Base-by-base conservation (phyloP, 2,797 vertebrate genomes). In the Podargus strigoides region DNA sequence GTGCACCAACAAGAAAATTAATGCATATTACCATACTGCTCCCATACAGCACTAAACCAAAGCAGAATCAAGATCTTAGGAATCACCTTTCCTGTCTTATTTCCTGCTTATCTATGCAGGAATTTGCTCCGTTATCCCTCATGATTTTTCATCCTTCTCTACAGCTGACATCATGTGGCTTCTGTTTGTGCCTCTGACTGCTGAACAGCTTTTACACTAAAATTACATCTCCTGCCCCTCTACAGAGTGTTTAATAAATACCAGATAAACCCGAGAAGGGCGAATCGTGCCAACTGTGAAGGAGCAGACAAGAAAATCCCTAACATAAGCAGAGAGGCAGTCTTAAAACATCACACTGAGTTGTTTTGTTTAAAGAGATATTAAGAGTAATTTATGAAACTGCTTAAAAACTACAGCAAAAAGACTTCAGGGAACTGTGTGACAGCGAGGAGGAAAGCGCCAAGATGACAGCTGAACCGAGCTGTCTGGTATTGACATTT, bases 11-110 rank as follows among this genome's bases (percentile, higher is more conserved):
- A 76, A 24, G 24, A 19, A 85, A 76, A 69, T 63, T 11, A 59
- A 81, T 55, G 42, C 24, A 5, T 14, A n/a, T 49, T 58, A 60
- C 7, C 56, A 41, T 8, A 27, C 15, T 24, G 28, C 39, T 74
- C 50, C 82, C 56, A 85, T 34, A 47, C 60, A 70, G 53, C 1
- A 2, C 70, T 32, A 67, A 89, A 83, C 37, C 32, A 58, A 52
- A 79, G 44, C 41, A 89, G 50, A 85, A 52, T 53, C n/a, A 62
- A 86, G 32, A 72, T 37, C 16, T 42, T n/a, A 83, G 36, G 46
- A 85, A 93, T 87, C 82, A 89, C 49, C n/a, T 66, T 90, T 78
- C 66, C 49, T 83, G 67, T 55, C 60, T 70, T 47, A 56, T 58
- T 76, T 68, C 36, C 66, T 76, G 47, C 52, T 90, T 68, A 90